Base-by-base conservation (phyloP, 2,797 vertebrate genomes). In the Trachops cirrhosus region DNA sequence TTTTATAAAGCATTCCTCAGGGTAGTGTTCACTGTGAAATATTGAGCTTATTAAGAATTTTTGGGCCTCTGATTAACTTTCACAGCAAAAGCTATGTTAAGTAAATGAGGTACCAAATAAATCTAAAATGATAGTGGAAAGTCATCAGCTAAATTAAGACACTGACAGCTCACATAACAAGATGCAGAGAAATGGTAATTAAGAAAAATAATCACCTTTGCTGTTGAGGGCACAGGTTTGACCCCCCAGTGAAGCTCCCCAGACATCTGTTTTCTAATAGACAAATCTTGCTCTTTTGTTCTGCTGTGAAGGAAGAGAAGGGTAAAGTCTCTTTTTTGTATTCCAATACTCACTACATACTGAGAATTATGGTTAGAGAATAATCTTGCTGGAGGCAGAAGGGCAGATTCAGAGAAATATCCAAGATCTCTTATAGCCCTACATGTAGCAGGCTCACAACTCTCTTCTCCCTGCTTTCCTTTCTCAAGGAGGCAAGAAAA, bases 61-160 rank as follows among this genome's bases (percentile, higher is more conserved):
- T 93, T 3, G 67, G 91, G 77, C 75, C 94, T 89, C 91, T 97
- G 96, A 97, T 97, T 96, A 97, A 97, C 52, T 75, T 95, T 89
- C 68, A 82, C 62, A 96, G 95, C 86, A 74, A 94, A 97, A 89
- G 67, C 95, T 94, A 59, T 93, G 75, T 92, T 97, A 95, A 97
- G 96, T 97, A 96, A 97, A 96, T 98, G 96, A 96, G 95, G 59
- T 84, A 82, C 83, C 83, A 98, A 91, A 96, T 97, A 98, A 97
- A 97, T 98, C 93, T 97, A 67, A 97, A 94, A 93, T 93, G 94
- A 95, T 67, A 71, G 89, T 96, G 75, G 91, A 71, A 89, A 95
- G 92, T 85, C 95, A 84, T 97, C 95, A 95, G 94, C 97, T 95
- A 93, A 97, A 97, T 97, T 93, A 97, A 97, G 95, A 94, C 0